A percentile compares a stretch with the other conserved stretches of the same genome.
Conservation (phyloP, 2,797 vertebrate species). For the Zenarchopterus dispar region DNA sequence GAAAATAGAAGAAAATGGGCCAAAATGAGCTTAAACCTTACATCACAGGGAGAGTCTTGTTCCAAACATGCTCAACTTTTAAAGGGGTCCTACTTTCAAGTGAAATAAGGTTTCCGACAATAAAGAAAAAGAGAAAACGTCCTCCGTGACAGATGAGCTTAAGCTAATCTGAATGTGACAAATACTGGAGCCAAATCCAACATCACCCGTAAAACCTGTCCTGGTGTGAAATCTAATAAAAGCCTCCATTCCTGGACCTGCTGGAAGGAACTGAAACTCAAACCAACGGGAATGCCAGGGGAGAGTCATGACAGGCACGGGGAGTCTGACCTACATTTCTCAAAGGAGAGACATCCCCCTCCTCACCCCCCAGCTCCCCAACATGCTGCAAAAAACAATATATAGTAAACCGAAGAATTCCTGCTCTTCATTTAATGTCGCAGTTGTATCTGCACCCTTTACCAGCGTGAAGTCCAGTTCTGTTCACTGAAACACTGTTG, state of each 20-base stretch:
- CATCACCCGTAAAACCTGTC: conserved; percentile 21
- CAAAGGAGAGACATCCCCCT: conserved; percentile 25
- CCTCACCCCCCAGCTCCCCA: neutral
- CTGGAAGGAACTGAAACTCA: neutral
- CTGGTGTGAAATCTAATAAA: conserved; percentile 46
- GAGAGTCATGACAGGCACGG: conserved; percentile 36
- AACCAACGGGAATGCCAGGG: conserved; percentile 28
- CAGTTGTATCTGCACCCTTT: conserved; percentile 18
- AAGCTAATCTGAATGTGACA: no score
- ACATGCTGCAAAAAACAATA: neutral
- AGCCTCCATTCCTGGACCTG: conserved; percentile 41
- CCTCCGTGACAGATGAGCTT: no score
- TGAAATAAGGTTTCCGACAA: no score
- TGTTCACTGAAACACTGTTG: conserved; percentile 17
- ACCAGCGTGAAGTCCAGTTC: conserved; percentile 1
- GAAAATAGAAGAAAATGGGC: no score
- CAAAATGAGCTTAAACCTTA: no score
- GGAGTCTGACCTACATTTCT: conserved; percentile 69
- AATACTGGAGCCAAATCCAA: conserved; percentile 27
- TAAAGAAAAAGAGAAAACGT: no score
- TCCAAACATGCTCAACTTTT: no score
- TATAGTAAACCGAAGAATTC: no score
- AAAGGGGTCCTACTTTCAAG: no score
- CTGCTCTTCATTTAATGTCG: neutral
- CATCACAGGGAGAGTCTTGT: no score